Evolutionary conservation across 2,888 invertebrate species (phyloP).

Genomic region (Cactoblastis cactorum): DNA sequence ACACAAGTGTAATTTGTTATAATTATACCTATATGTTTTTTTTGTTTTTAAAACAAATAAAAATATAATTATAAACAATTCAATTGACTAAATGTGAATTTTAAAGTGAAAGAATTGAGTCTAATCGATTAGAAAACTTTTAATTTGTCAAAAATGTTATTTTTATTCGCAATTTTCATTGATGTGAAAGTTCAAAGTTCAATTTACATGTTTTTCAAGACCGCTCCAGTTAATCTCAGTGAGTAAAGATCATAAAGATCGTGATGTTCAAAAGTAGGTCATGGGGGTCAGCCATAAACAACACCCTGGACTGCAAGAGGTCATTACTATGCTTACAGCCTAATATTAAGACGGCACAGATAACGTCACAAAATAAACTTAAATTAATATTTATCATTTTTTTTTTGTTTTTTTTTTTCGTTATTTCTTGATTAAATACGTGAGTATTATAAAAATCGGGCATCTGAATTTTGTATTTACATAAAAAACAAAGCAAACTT

Average conservation of each 20-base stretch:
- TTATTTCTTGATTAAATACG: too few relatives aligned
- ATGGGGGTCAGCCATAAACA: conserved; percentile 4
- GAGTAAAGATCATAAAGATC: too few relatives aligned
- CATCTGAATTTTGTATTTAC: too few relatives aligned
- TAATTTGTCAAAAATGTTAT: not conserved
- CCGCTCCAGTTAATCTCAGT: not conserved
- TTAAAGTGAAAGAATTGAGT: too few relatives aligned
- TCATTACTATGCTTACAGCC: not conserved
- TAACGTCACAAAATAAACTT: not conserved
- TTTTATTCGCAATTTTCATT: not conserved
- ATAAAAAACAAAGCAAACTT: too few relatives aligned
- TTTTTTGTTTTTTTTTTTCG: not conserved
- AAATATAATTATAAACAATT: too few relatives aligned
- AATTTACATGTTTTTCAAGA: not conserved
- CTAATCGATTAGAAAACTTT: too few relatives aligned
- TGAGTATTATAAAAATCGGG: too few relatives aligned
- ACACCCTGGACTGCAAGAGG: not conserved
- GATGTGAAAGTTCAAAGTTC: not conserved
- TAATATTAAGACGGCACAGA: not conserved
- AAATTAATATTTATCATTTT: not conserved
- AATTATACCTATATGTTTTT: too few relatives aligned
- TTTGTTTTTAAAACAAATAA: too few relatives aligned
- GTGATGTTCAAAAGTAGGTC: conserved; percentile 3
- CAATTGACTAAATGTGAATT: too few relatives aligned
- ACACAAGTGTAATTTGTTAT: too few relatives aligned